Conservation (phyloP, 2,888 invertebrate species). For the Candidula unifasciata region DNA sequence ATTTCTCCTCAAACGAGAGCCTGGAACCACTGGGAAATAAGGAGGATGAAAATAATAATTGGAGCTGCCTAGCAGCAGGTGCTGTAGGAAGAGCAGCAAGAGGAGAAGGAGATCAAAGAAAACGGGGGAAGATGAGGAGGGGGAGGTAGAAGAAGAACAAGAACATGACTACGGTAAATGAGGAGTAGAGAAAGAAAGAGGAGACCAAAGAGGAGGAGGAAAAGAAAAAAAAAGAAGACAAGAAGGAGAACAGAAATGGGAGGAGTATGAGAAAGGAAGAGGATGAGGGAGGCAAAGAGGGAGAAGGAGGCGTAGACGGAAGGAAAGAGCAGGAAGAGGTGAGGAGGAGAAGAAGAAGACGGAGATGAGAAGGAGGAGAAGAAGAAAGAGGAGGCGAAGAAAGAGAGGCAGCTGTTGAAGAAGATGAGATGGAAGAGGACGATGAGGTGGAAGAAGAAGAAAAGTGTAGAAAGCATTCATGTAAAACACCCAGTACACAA, state of each 20-base stretch:
- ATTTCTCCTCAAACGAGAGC: too few species aligned
- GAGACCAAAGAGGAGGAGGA: not conserved
- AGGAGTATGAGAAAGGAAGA: not conserved
- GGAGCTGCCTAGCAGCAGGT: too few species aligned
- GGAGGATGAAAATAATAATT: too few species aligned
- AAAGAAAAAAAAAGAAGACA: too few species aligned
- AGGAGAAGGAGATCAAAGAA: too few species aligned
- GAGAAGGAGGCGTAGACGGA: conserved; percentile 25
- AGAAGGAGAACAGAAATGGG: conserved; percentile 14
- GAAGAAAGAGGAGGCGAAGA: conserved; percentile 20
- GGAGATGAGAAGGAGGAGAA: not conserved
- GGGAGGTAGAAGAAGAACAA: not conserved
- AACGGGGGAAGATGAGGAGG: not conserved
- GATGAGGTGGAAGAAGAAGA: not conserved
- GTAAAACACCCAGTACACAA: not conserved
- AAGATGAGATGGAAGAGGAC: not conserved
- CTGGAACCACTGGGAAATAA: too few species aligned
- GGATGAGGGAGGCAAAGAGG: conserved; percentile 16
- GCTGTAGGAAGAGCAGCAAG: too few species aligned
- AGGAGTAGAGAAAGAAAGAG: not conserved
- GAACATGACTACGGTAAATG: not conserved
- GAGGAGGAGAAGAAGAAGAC: not conserved
- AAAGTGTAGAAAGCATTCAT: not conserved
- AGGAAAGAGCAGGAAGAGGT: not conserved
- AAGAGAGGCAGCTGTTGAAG: not conserved